Base-by-base conservation (phyloP, 2,797 vertebrate genomes). In the Spinibarbus caldwelli region DNA sequence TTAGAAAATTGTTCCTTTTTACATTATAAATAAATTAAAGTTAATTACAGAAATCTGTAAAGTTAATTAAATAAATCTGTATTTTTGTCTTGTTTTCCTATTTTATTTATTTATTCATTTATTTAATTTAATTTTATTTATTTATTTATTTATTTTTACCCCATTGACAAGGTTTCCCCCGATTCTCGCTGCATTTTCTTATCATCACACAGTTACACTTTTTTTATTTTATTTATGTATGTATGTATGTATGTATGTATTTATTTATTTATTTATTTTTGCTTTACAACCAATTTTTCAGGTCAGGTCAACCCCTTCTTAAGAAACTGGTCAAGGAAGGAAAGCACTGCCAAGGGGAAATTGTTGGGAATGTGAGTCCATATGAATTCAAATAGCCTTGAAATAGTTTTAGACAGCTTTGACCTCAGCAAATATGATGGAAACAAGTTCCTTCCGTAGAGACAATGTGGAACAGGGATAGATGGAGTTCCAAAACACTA, bases 401-500 rank as follows among this genome's bases (percentile, higher is more conserved):
- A 93, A 94, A 93, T 89, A 89, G 73, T 94, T 93, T 93, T 91
- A 80, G 84, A 91, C 91, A 80, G 87, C 80, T 80, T 79, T 83
- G 93, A 91, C 90, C 90, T 90, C 90, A 94, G 91, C 93, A 94
- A 95, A 91, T 90, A 89, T 89, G 84, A 47, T 77, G 43, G 14
- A 72, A 86, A 78, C 71, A 57, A 78, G 66, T 79, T 41, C 89
- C 90, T 86, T 79, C 49, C 62, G 77, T 64, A 49, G 82, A 90
- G 91, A 89, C 91, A 85, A 90, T 91, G 91, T 91, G 91, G 87
- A 85, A 89, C 89, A 86, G 90, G 91, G 93, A 91, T 94, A 94
- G 92, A 93, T 91, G 92, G 91, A 93, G 92, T 93, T 93, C 93
- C 93, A 90, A 93, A 92, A 92, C 83, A 90, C 76, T 45, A 83